phyloP scores from a whole-genome alignment of 37 sponge, comb jelly and placozoan species.

The Dysidea cf. avara region DNA sequence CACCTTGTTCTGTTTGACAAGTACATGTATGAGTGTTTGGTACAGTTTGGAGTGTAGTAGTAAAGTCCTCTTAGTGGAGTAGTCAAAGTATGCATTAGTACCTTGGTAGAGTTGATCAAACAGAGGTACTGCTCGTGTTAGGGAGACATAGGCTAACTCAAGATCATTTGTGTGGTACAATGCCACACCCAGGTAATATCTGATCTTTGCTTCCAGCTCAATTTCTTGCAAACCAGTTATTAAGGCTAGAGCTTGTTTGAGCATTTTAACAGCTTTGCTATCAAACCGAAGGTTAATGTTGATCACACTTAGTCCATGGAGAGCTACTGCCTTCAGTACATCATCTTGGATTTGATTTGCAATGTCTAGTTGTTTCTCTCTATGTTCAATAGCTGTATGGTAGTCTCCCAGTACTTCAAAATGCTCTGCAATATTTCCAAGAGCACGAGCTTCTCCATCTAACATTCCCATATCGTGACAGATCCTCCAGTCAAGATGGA shows the following conservation, averaged over 20 bases:
- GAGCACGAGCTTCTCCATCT: slow-evolving; percentile 71
- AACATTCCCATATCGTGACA: slow-evolving; percentile 39
- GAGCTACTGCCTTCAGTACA: slow-evolving; percentile 58
- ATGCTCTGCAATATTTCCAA: slow-evolving; percentile 83
- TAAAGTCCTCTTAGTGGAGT: slow-evolving; percentile 50
- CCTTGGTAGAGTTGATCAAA: slow-evolving; percentile 73
- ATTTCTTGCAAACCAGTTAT: slow-evolving; percentile 33
- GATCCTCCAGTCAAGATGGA: slow-evolving; percentile 65
- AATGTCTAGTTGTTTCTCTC: slow-evolving; percentile 71
- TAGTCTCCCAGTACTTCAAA: slow-evolving; percentile 79
- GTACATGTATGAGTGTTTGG: slow-evolving; percentile 76
- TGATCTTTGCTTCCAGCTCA: slow-evolving; percentile 81
- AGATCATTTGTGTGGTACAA: slow-evolving; percentile 67
- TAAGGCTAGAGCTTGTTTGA: slow-evolving; percentile 79
- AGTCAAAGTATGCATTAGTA: slow-evolving; percentile 62
- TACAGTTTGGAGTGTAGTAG: slow-evolving; percentile 70
- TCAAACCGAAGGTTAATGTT: slow-evolving; percentile 62
- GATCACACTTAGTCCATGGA: slow-evolving; percentile 80
- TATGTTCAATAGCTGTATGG: slow-evolving; percentile 59
- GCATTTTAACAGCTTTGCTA: slow-evolving; percentile 57
- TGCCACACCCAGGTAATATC: slow-evolving; percentile 86
- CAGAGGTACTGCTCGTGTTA: slow-evolving; percentile 67
- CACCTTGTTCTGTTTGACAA: slow-evolving; percentile 65
- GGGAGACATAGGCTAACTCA: slow-evolving; percentile 52
- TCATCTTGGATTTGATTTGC: slow-evolving; percentile 57